Evolutionary conservation across 1,140 invertebrate species (phyloP), one percentile per base, ranked within the genome.

Genomic region (Brachionus calyciflorus): DNA sequence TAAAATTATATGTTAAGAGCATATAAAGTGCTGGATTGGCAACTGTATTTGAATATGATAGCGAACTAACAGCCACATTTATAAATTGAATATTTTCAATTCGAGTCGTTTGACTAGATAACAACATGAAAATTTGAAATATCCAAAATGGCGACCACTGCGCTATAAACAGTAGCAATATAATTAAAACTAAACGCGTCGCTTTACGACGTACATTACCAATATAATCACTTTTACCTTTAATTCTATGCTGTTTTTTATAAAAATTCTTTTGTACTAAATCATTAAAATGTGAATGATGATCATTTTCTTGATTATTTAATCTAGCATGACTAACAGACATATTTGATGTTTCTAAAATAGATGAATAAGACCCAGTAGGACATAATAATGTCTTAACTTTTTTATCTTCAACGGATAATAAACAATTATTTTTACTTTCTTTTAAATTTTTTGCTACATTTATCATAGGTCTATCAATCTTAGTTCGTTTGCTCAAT

Each of bases 131-230:
- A 28, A 57, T 28, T 57, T 57, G 53, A 57, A 57, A 57, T 57
- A 57, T 57, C 53, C 53, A 57, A 33, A 57, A 33, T 24, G 53
- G 53, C 3, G 30, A 33, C 53, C 53, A 57, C 21, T 57, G 53
- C 6, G 17, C 24, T 14, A 57, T 12, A 21, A 57, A 57, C 7
- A 57, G 17, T 6, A 57, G 12, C 10, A 57, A 12, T 12, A 57
- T 57, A 7, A 33, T 33, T 28, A 57, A 33, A 6, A 57, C 53
- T 6, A 57, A 17, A 24, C 53, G 53, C 3, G 12, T 9, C 21
- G 53, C 53, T 57, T 57, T 57, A 14, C 44, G 44, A 7, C 14
- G 44, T 7, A 46, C 14, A 3, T 4, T 7, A 46, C 12, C 53
- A 10, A 57, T 57, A 57, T 57, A 33, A 9, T 21, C 21, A 10